Percentiles rank a stretch among this genome's conserved stretches.
phyloP scores from a whole-genome alignment of 2,113 vertebrate genomes.

The Egretta garzetta region DNA sequence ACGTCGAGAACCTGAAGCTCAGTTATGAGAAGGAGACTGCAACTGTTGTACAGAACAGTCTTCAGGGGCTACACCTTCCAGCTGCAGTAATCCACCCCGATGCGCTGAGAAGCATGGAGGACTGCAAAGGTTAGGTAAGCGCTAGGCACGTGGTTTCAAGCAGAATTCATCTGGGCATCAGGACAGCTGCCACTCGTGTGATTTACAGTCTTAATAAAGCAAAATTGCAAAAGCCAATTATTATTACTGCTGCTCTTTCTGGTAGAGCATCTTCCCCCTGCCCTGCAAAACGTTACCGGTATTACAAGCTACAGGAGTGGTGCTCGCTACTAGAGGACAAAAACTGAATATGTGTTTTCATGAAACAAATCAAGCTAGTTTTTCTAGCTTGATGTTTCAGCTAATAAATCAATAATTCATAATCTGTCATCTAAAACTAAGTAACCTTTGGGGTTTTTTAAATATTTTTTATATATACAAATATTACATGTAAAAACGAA shows the following conservation, averaged over 20 bases:
- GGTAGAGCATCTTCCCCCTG: neutral
- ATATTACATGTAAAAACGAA: neutral
- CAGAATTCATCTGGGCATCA: neutral
- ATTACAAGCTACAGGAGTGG: neutral
- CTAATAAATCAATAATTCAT: neutral
- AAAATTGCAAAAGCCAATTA: neutral
- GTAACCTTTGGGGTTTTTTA: neutral
- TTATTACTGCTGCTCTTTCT: neutral
- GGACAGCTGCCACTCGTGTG: neutral
- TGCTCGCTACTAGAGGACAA: neutral
- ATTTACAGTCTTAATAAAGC: neutral
- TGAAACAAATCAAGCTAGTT: neutral
- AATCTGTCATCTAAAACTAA: neutral
- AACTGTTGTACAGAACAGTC: neutral
- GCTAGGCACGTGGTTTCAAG: too few species aligned
- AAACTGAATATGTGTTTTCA: neutral
- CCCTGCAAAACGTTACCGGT: neutral
- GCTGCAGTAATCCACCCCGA: neutral
- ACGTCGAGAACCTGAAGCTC: neutral
- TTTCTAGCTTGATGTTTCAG: neutral
- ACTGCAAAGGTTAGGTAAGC: neutral
- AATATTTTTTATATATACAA: neutral
- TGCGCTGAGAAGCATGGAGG: neutral
- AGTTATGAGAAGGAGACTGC: neutral
- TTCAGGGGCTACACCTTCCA: neutral